Evolutionary conservation across 2,113 vertebrate species (phyloP).

Genomic region (Crotalus viridis): DNA sequence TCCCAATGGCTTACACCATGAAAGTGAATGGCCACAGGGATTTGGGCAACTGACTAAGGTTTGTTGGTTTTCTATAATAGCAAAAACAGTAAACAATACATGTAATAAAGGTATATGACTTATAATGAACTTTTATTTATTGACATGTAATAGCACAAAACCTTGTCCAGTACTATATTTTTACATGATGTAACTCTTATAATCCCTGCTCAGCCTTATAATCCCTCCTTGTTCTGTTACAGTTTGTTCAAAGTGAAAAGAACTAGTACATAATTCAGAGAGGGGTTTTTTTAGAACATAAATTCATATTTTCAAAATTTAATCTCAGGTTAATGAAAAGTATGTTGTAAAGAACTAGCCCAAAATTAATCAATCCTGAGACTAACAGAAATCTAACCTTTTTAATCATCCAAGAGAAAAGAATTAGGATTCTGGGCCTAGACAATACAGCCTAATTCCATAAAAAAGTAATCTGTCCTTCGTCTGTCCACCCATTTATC

Average conservation of each 20-base stretch:
- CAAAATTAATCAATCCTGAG: no score
- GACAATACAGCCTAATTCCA: not conserved
- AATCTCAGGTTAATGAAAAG: no score
- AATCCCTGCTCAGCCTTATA: not conserved
- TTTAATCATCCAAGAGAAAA: not conserved
- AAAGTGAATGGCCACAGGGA: constrained; percentile 79
- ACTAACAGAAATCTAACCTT: no score
- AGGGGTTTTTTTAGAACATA: not conserved
- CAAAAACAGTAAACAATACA: not conserved
- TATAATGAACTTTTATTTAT: not conserved
- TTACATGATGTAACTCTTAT: not conserved
- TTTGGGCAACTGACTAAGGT: constrained; percentile 87
- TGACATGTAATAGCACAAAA: not conserved
- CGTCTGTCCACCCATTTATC: not conserved
- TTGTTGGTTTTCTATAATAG: not conserved
- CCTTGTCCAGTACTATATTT: not conserved
- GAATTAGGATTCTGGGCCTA: not conserved
- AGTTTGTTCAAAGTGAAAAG: not conserved
- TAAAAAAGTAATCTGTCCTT: not conserved
- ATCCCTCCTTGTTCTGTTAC: not conserved
- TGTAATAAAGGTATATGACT: not conserved
- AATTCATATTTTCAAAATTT: not conserved
- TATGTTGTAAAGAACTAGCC: no score
- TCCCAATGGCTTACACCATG: constrained; percentile 76
- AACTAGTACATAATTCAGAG: not conserved